A percentile compares a stretch with the other conserved stretches of the same genome.
These are phyloP conservation scores for Agrenia bidenticulata DNA, from an alignment of 2,888 invertebrate species.

Conservation along the genomic window DNA sequence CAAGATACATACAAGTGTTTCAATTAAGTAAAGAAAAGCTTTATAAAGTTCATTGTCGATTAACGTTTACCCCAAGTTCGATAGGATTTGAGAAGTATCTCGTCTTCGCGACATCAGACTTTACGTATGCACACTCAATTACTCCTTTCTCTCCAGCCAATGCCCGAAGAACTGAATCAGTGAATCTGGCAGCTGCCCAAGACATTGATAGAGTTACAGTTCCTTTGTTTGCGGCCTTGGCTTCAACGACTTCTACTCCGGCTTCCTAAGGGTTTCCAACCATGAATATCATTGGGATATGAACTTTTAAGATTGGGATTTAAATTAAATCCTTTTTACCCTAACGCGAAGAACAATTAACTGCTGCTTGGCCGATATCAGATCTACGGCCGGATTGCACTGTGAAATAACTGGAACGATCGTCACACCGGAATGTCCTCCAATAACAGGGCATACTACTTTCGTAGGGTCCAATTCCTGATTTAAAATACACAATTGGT, in stretches of 20 bases:
- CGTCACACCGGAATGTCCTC: constrained; percentile 90
- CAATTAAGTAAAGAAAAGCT: neutral
- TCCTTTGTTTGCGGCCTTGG: constrained; percentile 64
- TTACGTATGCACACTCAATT: constrained; percentile 88
- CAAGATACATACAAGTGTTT: neutral
- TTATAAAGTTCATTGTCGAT: neutral
- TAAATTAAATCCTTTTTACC: constrained; percentile 57
- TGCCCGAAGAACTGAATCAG: constrained; percentile 63
- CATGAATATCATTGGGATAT: too few relatives aligned
- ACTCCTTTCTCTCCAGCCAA: constrained; percentile 74
- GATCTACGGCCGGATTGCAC: constrained; percentile 75
- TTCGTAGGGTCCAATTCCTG: constrained; percentile 61
- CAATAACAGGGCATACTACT: constrained; percentile 72
- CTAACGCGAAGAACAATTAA: constrained; percentile 64
- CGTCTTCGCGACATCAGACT: constrained; percentile 78
- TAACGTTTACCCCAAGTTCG: constrained; percentile 67
- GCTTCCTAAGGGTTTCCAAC: constrained; percentile 59
- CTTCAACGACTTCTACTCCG: constrained; percentile 65
- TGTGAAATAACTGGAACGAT: constrained; percentile 97
- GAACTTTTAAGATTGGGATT: too few relatives aligned
- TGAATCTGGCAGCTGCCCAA: constrained; percentile 65
- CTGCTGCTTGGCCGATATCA: constrained; percentile 74
- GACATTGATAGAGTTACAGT: constrained; percentile 67
- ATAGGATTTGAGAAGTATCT: constrained; percentile 92
- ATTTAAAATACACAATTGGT: neutral